phyloP scores from a whole-genome alignment of 2,113 vertebrate species.

The Tautogolabrus adspersus region DNA sequence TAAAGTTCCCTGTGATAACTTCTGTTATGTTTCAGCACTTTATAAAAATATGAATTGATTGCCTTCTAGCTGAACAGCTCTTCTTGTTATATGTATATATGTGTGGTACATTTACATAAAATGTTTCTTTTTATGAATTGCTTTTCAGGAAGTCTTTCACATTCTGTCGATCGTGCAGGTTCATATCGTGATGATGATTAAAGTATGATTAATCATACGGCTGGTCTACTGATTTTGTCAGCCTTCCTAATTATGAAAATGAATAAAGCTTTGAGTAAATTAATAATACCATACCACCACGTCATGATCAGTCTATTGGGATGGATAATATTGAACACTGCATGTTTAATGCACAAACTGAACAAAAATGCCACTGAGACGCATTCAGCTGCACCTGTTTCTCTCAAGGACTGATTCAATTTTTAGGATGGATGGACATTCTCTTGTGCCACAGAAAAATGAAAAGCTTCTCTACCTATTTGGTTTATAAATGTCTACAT shows the following conservation, averaged over 20 bases:
- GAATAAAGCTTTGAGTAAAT: background rate
- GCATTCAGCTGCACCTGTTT: conserved; percentile 50
- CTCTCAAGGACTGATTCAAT: conserved; percentile 51
- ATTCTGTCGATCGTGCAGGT: background rate
- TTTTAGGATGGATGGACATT: conserved; percentile 35
- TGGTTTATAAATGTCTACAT: conserved; percentile 39
- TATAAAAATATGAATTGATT: no score
- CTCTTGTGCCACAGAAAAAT: conserved; percentile 18
- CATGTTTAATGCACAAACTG: conserved; percentile 14
- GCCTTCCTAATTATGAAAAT: background rate
- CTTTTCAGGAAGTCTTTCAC: no score
- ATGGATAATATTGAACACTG: background rate
- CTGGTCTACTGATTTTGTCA: background rate
- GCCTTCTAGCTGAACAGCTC: no score
- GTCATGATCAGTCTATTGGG: background rate
- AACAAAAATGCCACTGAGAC: conserved; percentile 25
- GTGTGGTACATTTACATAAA: no score
- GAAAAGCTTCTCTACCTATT: conserved; percentile 23
- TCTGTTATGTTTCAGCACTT: no score
- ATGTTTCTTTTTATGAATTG: no score
- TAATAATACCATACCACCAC: background rate
- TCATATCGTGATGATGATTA: no score
- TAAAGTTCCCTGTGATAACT: no score
- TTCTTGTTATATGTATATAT: no score
- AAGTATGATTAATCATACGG: background rate